These are phyloP conservation scores for Coendou prehensilis DNA, from an alignment of 2,797 vertebrate genomes.

Conservation along the genomic window DNA sequence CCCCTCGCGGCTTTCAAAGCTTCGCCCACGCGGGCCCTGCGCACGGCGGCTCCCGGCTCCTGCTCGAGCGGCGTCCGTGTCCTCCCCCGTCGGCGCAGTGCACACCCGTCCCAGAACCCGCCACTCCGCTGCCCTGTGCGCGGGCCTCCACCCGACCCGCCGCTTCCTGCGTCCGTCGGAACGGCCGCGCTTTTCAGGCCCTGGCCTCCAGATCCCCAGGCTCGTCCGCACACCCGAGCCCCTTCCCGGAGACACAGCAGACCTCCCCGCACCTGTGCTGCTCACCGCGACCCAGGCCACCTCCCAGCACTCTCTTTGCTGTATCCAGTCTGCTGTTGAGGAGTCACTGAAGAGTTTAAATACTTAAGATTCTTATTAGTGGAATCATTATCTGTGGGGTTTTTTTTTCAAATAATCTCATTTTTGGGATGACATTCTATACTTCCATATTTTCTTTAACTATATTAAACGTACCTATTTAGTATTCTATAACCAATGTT, in stretches of 20 bases:
- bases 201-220: not conserved
- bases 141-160: not conserved
- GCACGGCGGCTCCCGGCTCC: not conserved
- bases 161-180: not conserved
- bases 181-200: no score
- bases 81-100: not conserved
- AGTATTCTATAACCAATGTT: not conserved
- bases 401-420: not conserved
- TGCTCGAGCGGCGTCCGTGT: not conserved
- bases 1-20: not conserved
- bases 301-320: not conserved
- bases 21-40: not conserved
- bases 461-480: not conserved
- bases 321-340: not conserved
- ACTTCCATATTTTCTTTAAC: conserved; percentile 28
- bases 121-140: not conserved
- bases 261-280: not conserved
- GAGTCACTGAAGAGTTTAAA: not conserved
- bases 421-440: not conserved
- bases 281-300: not conserved
- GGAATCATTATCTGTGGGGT: not conserved
- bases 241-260: not conserved
- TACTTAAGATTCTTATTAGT: not conserved
- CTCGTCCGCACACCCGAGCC: not conserved
- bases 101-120: not conserved